Base-by-base conservation (phyloP, 2,797 vertebrate species). In the Diplodus puntazzo region DNA sequence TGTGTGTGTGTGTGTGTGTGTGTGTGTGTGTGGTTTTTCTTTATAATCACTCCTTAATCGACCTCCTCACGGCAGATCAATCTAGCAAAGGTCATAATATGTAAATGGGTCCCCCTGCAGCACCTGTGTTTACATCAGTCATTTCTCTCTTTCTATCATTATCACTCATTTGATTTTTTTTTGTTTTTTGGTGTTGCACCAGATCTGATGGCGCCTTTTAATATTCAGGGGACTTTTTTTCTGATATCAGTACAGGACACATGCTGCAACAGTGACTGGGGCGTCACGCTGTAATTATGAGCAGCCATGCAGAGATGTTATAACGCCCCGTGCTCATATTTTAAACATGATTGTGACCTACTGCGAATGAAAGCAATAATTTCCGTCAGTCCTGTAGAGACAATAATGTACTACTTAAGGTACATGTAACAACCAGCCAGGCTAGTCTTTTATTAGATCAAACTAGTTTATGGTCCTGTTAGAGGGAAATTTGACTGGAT, bases 161-260 rank as follows among this genome's bases (percentile, higher is more conserved):
- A 27, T 54, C 39, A 12, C 46, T 77, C 11, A 61, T 83, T 76
- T 60, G 53, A 50, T 72, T 71, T 45, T 73, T 82, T 27, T 27
- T 27, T 27, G 3, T 14, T 54, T 64, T 50, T 58, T 63, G 49
- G 8, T 43, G 14, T 43, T 53, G 0, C 34, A 4, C 72, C 42
- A 4, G 14, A 74, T 53, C 52, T 70, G 39, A 53, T 27, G 17
- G 45, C 61, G 23, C 6, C 21, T 27, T 4, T 61, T 5, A 34
- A 27, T 11, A 49, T 14, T 12, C 12, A 0, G 23, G 60, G 57
- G 25, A 52, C 20, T 61, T 83, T 66, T 30, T 70, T 42, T 42
- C n/a, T 54, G 21, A 25, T 77, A n/a, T 54, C 45, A 63, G 3
- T 4, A 20, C 58, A 59, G 49, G 14, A n/a, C 23, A 62, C 62